Percentiles rank a stretch among this genome's conserved stretches.
These are phyloP conservation scores for Dasypus novemcinctus DNA, from an alignment of 2,113 vertebrate species.

Conservation along the genomic window DNA sequence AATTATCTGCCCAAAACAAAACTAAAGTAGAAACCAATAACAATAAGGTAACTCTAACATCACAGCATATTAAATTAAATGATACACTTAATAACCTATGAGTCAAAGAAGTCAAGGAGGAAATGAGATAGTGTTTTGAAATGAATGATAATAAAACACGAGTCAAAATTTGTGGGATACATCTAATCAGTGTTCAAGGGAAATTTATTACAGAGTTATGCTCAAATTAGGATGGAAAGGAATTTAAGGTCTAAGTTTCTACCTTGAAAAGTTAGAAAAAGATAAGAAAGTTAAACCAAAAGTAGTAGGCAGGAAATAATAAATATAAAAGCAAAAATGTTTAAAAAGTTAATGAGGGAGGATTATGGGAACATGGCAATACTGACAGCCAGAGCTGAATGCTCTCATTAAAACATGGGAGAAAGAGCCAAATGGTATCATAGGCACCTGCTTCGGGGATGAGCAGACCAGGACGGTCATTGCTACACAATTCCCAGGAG, in stretches of 20 bases:
- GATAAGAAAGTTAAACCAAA: conserved; percentile 31
- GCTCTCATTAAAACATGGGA: too few relatives aligned
- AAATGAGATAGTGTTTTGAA: background rate
- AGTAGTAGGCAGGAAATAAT: background rate
- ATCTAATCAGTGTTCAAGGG: background rate
- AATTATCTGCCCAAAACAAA: conserved; percentile 15
- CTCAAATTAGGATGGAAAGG: background rate
- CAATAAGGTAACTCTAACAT: background rate
- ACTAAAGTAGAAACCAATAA: background rate
- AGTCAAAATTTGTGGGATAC: background rate
- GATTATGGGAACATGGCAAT: too few relatives aligned
- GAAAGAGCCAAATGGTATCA: too few relatives aligned
- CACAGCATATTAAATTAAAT: conserved; percentile 12
- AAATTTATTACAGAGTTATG: background rate
- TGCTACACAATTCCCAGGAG: too few relatives aligned
- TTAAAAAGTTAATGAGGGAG: too few relatives aligned
- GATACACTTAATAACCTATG: background rate
- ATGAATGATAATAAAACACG: background rate
- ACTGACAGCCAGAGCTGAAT: too few relatives aligned
- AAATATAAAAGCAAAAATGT: background rate
- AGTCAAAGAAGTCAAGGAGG: background rate
- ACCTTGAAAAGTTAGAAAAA: background rate
- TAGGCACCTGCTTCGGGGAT: too few relatives aligned
- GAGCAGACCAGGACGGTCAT: too few relatives aligned
- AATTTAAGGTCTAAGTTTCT: background rate